Conservation (phyloP, 1,140 invertebrate species). For the Caenorhabditis tropicalis region DNA sequence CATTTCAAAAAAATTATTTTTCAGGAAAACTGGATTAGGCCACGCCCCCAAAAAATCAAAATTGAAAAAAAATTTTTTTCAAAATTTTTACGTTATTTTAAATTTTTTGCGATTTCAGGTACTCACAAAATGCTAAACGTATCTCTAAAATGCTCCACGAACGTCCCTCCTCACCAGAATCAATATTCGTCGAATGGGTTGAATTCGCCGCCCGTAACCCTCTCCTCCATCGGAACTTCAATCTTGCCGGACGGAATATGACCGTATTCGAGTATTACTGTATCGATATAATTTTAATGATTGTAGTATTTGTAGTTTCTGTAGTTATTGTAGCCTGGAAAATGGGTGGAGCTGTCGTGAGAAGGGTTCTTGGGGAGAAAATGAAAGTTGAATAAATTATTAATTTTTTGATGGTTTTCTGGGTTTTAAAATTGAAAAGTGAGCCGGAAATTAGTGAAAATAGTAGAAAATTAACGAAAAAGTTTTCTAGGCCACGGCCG, state of each 20-base stretch:
- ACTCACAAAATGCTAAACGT: background rate
- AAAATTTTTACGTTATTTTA: too few species aligned
- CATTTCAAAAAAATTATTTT: background rate
- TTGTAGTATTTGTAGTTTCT: background rate
- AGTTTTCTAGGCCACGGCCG: too few species aligned
- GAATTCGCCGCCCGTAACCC: conserved; percentile 12
- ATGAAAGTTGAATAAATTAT: conserved; percentile 1
- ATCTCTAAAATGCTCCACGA: conserved; percentile 12
- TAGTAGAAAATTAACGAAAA: too few species aligned
- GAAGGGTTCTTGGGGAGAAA: background rate
- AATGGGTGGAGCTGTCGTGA: too few species aligned
- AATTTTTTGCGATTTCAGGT: too few species aligned
- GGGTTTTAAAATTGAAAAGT: too few species aligned
- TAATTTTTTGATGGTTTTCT: background rate
- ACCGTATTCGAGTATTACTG: conserved; percentile 24
- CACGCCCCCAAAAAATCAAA: too few species aligned
- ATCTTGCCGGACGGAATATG: background rate
- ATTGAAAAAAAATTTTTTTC: too few species aligned
- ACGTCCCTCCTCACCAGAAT: background rate
- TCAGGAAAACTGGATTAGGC: too few species aligned
- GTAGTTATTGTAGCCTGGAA: background rate
- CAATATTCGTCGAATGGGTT: conserved; percentile 9
- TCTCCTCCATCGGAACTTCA: background rate
- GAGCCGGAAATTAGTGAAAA: too few species aligned
- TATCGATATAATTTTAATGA: background rate